Base-by-base conservation (phyloP, 1,140 invertebrate genomes). In the Drosophila lacteicornis region DNA sequence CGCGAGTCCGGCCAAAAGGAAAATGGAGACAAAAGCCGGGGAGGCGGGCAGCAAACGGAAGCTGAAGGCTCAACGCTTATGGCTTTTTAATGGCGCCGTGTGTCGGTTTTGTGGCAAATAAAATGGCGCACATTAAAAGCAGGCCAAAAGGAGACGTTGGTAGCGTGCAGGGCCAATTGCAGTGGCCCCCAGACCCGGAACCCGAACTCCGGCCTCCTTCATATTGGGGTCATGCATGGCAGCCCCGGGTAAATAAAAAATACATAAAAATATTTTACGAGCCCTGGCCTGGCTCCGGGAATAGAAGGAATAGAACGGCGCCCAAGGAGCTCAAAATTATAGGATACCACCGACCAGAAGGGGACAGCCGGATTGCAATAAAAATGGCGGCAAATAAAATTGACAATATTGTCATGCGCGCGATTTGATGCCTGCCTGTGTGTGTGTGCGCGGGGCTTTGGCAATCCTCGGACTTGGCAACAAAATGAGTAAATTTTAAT, bases 211-310 rank as follows among this genome's bases (percentile, higher is more conserved):
- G 83, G 51, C 62, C 66, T 19, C 36, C 46, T 17, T 42, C 55
- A 70, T 90, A 90, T 90, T 85, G 85, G 80, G 85, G 81, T 90
- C 85, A 90, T 90, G 82, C 85, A 90, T 90, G 85, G 80, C 76
- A 51, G 63, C 45, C 47, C 27, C 36, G 71, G 84, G 82, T 91
- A 91, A 91, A 91, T 91, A 91, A 91, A 91, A 91, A 91, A 88
- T 77, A 77, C 80, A 91, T 91, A 91, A 91, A 91, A 91, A 84
- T 88, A 84, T 91, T 91, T 91, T 87, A 91, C 80, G 88, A 91
- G 87, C 53, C 53, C 4, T 7, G 25, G 33, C 33, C 33, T 22
- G 36, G 53, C 36, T 36, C 46, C 45, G 63, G 66, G 80, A 75
- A 49, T 57, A 76, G 67, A 75, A 68, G 74, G 50, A 66, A 81